Evolutionary conservation across 2,113 vertebrate genomes (phyloP), one percentile per base, ranked within the genome.

Genomic region (Sterna hirundo): DNA sequence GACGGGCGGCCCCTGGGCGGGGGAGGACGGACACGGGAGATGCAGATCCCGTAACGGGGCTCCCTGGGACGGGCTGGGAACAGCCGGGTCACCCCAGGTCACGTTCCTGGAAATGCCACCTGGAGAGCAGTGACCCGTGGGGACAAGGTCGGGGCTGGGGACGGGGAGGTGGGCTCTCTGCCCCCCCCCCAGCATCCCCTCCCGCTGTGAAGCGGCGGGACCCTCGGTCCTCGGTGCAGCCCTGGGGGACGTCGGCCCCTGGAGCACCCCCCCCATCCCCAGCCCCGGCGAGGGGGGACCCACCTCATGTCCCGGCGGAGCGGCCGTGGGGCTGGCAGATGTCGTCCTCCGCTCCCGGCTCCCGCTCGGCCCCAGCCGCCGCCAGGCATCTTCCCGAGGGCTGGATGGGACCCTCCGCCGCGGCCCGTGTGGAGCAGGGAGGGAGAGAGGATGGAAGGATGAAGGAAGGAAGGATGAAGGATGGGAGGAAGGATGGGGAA

Each of bases 261-360:
- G 4, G 46, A 30, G 30, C 5, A 9, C 8, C 15, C 47, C 47
- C 23, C 46, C 58, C 1, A 3, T 10, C 7, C 51, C 77, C 47
- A 23, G 49, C 46, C 60, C 65, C 1, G 6, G 34, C 1, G 2
- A 9, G 2, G 4, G 23, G 9, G 26, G 15, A 94, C 96, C 68
- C 89, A 97, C 97, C 96, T 97, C 88, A 87, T 36, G 76, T 60
- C 70, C 80, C 4, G 65, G 52, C 2, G 29, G 69, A 49, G 58
- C 3, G 3, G 71, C 57, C 22, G n/a, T 72, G 12, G 13, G 57
- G 23, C 60, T 6, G 4, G 54, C 52, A 12, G 64, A 11, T 3
- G 49, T 32, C 0, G 40, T 78, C 44, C 85, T 74, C 2, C 47
- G 20, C n/a, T 58, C 2, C 21, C 1, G 26, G 64, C 61, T 90